phyloP scores from a whole-genome alignment of 2,888 invertebrate species.

The Rhaphigaster nebulosa region DNA sequence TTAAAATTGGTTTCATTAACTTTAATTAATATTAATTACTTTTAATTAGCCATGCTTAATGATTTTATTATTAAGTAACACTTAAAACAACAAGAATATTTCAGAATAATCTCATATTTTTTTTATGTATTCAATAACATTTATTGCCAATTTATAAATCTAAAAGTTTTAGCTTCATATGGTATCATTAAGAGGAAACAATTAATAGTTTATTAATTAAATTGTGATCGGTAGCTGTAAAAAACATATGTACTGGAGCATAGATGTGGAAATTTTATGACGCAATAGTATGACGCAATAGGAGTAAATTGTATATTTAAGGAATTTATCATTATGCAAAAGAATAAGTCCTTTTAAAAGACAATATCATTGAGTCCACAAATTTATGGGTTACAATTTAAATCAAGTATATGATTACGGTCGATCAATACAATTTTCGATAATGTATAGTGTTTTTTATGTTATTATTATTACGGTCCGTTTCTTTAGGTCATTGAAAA shows the following conservation, averaged over 20 bases:
- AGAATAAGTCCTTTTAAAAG: neutral
- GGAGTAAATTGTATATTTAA: neutral
- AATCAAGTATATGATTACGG: no score
- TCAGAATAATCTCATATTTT: neutral
- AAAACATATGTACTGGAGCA: neutral
- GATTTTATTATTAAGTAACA: neutral
- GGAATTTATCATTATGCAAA: neutral
- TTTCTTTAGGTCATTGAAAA: no score
- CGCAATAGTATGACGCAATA: neutral
- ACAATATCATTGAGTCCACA: no score
- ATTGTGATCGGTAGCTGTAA: neutral
- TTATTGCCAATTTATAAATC: no score
- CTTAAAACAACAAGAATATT: neutral
- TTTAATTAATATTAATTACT: neutral
- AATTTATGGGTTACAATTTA: no score
- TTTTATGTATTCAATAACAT: neutral
- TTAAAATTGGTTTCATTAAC: neutral
- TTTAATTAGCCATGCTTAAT: neutral
- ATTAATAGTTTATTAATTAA: neutral
- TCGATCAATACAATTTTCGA: no score
- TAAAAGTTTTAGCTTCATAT: neutral
- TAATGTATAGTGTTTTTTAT: no score
- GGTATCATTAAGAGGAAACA: neutral
- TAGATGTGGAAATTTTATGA: neutral
- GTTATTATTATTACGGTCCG: no score